These are phyloP conservation scores for Carcinoscorpius rotundicauda DNA, from an alignment of 1,140 invertebrate species.

Conservation along the genomic window DNA sequence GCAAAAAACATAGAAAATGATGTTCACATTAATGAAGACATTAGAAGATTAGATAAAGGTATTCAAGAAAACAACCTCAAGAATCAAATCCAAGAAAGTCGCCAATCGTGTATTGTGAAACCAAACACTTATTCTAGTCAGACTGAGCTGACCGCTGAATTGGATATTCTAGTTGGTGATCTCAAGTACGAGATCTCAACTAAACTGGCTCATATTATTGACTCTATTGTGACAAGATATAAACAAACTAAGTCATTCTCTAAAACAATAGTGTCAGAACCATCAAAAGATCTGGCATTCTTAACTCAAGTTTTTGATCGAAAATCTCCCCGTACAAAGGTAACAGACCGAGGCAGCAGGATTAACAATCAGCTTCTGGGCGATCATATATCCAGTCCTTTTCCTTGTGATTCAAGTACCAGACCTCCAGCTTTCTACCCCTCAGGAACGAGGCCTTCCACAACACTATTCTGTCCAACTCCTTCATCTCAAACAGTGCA, in stretches of 20 bases:
- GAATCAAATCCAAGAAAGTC: not conserved
- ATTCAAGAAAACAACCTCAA: not conserved
- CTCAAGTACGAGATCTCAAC: slow-evolving; percentile 79
- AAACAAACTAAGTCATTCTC: slow-evolving; percentile 39
- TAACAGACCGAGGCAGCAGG: slow-evolving; percentile 47
- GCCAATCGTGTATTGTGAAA: slow-evolving; percentile 18
- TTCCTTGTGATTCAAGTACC: not conserved
- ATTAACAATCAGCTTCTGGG: slow-evolving; percentile 29
- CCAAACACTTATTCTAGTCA: slow-evolving; percentile 19
- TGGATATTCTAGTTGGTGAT: slow-evolving; percentile 73
- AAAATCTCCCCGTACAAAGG: slow-evolving; percentile 66
- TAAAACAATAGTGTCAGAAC: slow-evolving; percentile 31
- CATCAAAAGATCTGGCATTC: slow-evolving; percentile 7
- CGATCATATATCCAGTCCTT: not conserved
- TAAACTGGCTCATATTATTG: slow-evolving; percentile 69
- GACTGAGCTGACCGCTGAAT: slow-evolving; percentile 38
- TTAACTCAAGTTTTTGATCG: slow-evolving; percentile 59
- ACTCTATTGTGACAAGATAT: slow-evolving; percentile 71
- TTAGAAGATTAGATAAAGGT: too few species aligned
- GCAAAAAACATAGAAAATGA: too few species aligned
- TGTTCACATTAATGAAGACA: too few species aligned
- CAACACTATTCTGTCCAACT: not conserved
- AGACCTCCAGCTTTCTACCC: too few species aligned
- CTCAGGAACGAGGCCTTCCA: not conserved
- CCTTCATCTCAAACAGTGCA: not conserved